A percentile compares a stretch with the other conserved stretches of the same genome.
Conservation (phyloP, 2,113 vertebrate genomes). For the Bungarus multicinctus region DNA sequence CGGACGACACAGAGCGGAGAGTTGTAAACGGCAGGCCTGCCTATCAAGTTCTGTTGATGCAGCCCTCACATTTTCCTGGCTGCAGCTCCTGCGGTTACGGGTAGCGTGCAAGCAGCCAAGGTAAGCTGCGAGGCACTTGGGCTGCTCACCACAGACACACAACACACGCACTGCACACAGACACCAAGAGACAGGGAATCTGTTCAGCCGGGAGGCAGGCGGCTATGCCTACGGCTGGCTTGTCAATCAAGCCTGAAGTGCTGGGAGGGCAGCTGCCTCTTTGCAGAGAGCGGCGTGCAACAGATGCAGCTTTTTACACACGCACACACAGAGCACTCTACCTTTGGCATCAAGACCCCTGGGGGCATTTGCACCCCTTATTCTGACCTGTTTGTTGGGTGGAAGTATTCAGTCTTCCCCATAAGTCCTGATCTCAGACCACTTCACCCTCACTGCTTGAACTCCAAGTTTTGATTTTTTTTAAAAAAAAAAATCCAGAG, state of each 20-base stretch:
- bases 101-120: background rate
- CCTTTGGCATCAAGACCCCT: background rate
- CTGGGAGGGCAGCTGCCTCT: background rate
- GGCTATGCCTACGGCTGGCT: background rate
- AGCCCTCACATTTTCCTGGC: constrained; percentile 25
- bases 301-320: no score
- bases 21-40: background rate
- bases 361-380: background rate
- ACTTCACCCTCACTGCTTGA: background rate
- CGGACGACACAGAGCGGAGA: background rate
- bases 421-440: background rate
- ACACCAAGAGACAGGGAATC: background rate
- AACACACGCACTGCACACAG: background rate
- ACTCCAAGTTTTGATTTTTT: background rate
- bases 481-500: background rate
- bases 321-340: background rate
- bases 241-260: background rate
- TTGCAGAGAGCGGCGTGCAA: no score
- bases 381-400: background rate
- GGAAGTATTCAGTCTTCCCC: background rate
- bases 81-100: background rate
- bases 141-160: background rate
- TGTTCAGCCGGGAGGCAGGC: background rate
- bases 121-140: background rate
- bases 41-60: background rate